Base-by-base conservation (phyloP, 2,888 invertebrate species). In the Sinodicranocentrus sp. region DNA sequence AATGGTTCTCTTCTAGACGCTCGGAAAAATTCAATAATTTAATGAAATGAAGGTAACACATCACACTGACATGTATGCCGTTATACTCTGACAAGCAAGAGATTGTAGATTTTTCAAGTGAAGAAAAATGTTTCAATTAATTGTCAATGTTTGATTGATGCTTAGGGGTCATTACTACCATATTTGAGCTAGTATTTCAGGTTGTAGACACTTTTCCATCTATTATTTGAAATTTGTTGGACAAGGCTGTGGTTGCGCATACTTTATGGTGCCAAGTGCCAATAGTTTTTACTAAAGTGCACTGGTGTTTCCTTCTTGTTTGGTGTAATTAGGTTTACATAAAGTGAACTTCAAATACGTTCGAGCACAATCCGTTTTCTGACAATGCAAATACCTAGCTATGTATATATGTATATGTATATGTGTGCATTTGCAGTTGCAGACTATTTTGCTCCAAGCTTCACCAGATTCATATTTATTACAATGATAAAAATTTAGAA, bases 61-160 rank as follows among this genome's bases (percentile, higher is more conserved):
- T 39, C 13, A 39, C 6, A 8, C 5, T 8, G 13, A 39, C 13
- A 8, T 39, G 39, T 39, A 39, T 8, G 39, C 13, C 13, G 39
- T 13, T 39, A 5, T 39, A 39, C 39, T 39, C 13, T 13, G 6
- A 39, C 13, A 39, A 39, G 13, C 39, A 39, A 39, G 5, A 39
- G 39, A 8, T 39, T 13, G 39, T 39, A 39, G 13, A 39, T 39
- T 39, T 39, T 39, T 39, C 39, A 8, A 5, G 5, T 13, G 13
- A 13, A 39, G 13, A 39, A 39, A 39, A 39, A 39, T 39, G 13
- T 13, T 13, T 1, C 19, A 17, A 19, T 52, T 33, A 54, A 71
- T 71, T 57, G 52, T 39, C 21, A 21, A 1, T n/a, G 21, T 33
- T 57, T 54, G 71, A 71, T 71, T 71, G 71, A 71, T 71, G 71